A percentile compares a stretch with the other conserved stretches of the same genome.
Evolutionary conservation across 2,113 vertebrate genomes (phyloP).

Genomic region (Eubucco bourcierii): DNA sequence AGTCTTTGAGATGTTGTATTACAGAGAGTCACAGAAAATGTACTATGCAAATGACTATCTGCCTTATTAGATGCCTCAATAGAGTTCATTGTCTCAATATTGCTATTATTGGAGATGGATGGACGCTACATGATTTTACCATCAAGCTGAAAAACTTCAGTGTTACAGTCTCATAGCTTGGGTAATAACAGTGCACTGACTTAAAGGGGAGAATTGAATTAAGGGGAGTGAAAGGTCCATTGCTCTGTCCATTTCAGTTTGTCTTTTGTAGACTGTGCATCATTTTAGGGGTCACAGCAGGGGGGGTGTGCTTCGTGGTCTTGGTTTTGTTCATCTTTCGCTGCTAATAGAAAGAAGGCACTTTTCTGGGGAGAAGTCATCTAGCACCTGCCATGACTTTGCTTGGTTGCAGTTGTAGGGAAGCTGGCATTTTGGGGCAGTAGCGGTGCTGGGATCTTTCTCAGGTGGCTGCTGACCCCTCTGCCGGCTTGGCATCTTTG

Average conservation of each 20-base stretch:
- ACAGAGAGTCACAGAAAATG: conserved; percentile 78
- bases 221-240: conserved; percentile 53
- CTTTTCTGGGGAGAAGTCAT: not conserved
- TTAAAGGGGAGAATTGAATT: conserved; percentile 72
- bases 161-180: conserved; percentile 64
- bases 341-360: not conserved
- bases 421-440: accelerated
- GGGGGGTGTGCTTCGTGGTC: not conserved
- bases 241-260: conserved; percentile 55
- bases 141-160: conserved; percentile 77
- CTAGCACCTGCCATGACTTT: conserved; percentile 14
- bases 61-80: conserved; percentile 76
- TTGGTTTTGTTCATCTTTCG: conserved; percentile 34
- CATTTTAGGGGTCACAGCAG: conserved; percentile 43
- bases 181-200: conserved; percentile 72
- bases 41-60: conserved; percentile 80
- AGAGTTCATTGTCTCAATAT: conserved; percentile 77
- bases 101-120: conserved; percentile 81
- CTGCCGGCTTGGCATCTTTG: accelerated
- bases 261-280: conserved; percentile 37
- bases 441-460: not conserved
- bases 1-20: conserved; percentile 78
- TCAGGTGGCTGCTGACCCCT: not conserved
- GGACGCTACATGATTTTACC: conserved; percentile 78
- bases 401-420: not conserved